Conservation (phyloP, 2,113 vertebrate genomes). For the Clarias magur region DNA sequence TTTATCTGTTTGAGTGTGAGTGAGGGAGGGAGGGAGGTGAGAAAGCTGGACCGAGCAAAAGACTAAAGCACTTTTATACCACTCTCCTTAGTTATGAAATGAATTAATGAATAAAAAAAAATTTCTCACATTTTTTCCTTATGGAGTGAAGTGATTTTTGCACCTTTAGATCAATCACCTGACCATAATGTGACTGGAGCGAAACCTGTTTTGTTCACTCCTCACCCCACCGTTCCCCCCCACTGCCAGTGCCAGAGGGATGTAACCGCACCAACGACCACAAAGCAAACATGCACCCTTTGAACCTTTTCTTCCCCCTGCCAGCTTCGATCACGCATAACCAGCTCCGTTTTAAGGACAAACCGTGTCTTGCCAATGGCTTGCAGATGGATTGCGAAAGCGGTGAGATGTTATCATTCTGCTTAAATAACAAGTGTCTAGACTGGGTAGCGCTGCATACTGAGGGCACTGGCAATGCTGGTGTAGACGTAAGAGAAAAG, state of each 20-base stretch:
- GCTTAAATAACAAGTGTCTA: conserved; percentile 60
- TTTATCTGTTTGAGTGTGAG: background rate
- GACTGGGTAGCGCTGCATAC: conserved; percentile 52
- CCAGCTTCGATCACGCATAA: conserved; percentile 51
- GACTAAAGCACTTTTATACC: background rate
- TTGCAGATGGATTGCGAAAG: conserved; percentile 64
- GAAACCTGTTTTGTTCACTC: conserved; percentile 23
- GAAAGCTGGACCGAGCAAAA: background rate
- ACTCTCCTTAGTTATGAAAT: background rate
- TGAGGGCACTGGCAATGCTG: conserved; percentile 8
- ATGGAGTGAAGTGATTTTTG: too few species aligned
- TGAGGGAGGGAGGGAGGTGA: background rate
- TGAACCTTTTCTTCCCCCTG: conserved; percentile 58
- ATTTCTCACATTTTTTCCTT: too few species aligned
- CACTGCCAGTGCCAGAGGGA: conserved; percentile 23
- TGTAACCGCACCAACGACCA: conserved; percentile 57
- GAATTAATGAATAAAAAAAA: background rate
- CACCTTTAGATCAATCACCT: conserved; percentile 7
- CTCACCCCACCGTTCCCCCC: background rate
- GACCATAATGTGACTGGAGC: conserved; percentile 38
- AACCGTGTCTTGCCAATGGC: conserved; percentile 57
- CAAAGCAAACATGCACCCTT: conserved; percentile 56
- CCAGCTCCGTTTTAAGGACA: conserved; percentile 56
- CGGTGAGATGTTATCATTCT: conserved; percentile 52
- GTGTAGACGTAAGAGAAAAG: background rate